phyloP scores from a whole-genome alignment of 2,888 invertebrate species.

The Luffia ferchaultella region DNA sequence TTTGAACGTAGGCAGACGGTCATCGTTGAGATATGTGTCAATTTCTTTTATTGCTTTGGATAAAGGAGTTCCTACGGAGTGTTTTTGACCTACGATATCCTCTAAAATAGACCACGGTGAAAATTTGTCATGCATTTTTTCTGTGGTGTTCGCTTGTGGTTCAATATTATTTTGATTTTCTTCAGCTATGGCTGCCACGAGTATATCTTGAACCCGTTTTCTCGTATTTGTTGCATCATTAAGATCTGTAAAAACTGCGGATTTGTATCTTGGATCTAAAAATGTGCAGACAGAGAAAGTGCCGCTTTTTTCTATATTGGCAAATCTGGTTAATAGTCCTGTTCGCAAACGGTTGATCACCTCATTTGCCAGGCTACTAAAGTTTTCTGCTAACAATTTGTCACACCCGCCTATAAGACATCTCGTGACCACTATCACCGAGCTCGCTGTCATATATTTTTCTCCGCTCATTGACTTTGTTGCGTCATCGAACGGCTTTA shows the following conservation, averaged over 20 bases:
- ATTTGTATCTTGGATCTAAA: conserved; percentile 16
- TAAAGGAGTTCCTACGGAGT: conserved; percentile 11
- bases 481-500: conserved; percentile 13
- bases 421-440: conserved; percentile 10
- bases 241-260: conserved; percentile 10
- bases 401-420: conserved; percentile 3
- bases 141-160: not conserved
- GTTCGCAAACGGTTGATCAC: not conserved
- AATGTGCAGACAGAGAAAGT: conserved; percentile 11
- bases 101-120: not conserved
- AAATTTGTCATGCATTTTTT: conserved; percentile 13
- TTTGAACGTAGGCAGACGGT: conserved; percentile 7
- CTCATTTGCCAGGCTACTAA: conserved; percentile 7
- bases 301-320: not conserved
- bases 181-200: conserved; percentile 8
- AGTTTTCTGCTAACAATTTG: conserved; percentile 2
- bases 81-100: conserved; percentile 4
- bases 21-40: conserved; percentile 6
- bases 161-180: conserved; percentile 2
- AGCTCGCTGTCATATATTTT: conserved; percentile 14
- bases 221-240: conserved; percentile 12
- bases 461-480: conserved; percentile 14
- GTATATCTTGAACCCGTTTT: conserved; percentile 10
- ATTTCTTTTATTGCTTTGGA: conserved; percentile 11
- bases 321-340: no score